Percentiles rank a stretch among this genome's conserved stretches.
phyloP scores from a whole-genome alignment of 2,113 vertebrate species.

The Merops nubicus region DNA sequence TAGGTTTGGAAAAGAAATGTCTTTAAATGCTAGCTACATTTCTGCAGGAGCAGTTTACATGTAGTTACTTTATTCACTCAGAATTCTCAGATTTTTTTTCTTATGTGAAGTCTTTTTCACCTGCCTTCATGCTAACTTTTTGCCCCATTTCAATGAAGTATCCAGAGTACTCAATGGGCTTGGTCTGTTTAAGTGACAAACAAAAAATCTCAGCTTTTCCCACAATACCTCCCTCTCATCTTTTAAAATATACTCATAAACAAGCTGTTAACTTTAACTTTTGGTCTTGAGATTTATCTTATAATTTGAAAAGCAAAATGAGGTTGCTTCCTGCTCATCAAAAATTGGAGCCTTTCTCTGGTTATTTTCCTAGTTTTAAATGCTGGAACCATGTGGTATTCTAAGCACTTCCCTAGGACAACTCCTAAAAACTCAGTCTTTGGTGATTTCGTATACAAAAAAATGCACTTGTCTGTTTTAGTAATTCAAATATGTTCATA shows the following conservation, averaged over 20 bases:
- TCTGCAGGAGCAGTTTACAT: neutral
- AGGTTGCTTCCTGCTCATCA: neutral
- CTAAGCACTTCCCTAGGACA: neutral
- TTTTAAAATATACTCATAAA: neutral
- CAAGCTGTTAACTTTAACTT: neutral
- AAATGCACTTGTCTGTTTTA: neutral
- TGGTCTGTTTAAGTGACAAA: neutral
- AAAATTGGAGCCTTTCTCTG: neutral
- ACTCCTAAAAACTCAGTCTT: neutral
- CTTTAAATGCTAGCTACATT: neutral
- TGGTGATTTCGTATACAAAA: neutral
- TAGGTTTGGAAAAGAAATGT: neutral
- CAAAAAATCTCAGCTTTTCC: neutral
- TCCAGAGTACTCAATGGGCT: neutral
- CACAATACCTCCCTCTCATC: neutral
- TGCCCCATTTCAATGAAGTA: neutral
- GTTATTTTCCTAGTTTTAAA: neutral
- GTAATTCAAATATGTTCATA: neutral
- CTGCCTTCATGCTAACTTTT: neutral
- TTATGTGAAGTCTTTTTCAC: neutral
- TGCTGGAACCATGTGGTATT: neutral
- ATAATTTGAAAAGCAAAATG: neutral
- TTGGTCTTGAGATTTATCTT: neutral
- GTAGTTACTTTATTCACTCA: neutral
- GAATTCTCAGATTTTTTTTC: neutral